Conservation (phyloP, 2,888 invertebrate species). For the Rhopalosiphum nymphaeae region DNA sequence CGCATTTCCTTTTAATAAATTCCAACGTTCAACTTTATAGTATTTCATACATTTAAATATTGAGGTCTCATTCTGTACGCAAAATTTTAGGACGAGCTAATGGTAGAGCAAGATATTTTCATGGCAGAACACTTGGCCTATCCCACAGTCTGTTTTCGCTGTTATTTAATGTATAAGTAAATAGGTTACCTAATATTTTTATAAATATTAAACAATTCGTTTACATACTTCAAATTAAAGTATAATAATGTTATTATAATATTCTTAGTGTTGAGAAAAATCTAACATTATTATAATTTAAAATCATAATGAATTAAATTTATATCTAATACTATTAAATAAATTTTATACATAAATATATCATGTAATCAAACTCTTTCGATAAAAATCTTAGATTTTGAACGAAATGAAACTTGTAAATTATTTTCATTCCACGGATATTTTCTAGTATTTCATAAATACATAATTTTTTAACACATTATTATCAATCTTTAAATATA, state of each 20-base stretch:
- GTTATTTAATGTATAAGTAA: neutral
- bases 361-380: neutral
- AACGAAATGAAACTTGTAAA: neutral
- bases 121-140: neutral
- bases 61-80: neutral
- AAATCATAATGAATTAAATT: neutral
- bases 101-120: neutral
- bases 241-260: constrained; percentile 1
- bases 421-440: neutral
- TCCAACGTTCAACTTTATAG: neutral
- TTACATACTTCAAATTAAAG: neutral
- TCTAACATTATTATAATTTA: neutral
- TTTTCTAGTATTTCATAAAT: neutral
- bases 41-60: neutral
- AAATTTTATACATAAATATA: neutral
- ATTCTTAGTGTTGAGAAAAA: neutral
- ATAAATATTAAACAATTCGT: neutral
- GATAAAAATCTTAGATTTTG: neutral
- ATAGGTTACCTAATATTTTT: neutral
- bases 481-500: neutral
- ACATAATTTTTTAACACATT: neutral
- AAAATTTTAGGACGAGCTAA: neutral
- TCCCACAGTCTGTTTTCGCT: neutral
- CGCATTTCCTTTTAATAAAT: neutral
- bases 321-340: neutral